These are phyloP conservation scores for Phrynocephalus versicolor DNA, from an alignment of 2,113 vertebrate genomes.

Conservation along the genomic window DNA sequence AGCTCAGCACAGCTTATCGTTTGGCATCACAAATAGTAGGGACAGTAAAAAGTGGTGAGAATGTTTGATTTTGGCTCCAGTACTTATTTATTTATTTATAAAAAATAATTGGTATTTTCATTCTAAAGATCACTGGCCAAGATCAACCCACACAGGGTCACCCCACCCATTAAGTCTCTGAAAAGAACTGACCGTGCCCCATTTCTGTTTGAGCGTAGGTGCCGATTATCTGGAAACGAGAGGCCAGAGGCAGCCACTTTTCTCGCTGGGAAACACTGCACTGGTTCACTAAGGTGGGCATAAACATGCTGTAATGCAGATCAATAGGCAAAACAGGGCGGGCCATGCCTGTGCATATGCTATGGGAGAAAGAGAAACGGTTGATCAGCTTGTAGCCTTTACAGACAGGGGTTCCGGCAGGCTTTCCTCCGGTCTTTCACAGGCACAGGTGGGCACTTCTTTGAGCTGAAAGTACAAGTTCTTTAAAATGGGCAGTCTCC, in stretches of 20 bases:
- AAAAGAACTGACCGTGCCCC: constrained; percentile 93
- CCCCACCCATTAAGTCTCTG: constrained; percentile 62
- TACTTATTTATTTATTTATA: too few relatives aligned
- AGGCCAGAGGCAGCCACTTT: constrained; percentile 86
- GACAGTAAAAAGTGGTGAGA: not conserved
- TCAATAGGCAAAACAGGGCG: constrained; percentile 76
- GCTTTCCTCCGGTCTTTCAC: constrained; percentile 22
- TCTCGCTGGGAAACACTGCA: constrained; percentile 83
- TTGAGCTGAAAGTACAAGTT: too few relatives aligned
- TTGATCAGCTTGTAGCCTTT: constrained; percentile 66
- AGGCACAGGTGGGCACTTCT: too few relatives aligned
- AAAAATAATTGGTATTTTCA: constrained; percentile 4
- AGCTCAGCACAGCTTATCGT: not conserved
- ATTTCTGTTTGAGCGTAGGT: constrained; percentile 97
- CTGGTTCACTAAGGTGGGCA: constrained; percentile 83
- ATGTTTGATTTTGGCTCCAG: not conserved
- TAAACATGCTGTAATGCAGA: constrained; percentile 92
- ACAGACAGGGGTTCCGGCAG: constrained; percentile 25
- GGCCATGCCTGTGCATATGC: constrained; percentile 66
- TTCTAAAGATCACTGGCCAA: constrained; percentile 22
- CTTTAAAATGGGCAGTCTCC: too few relatives aligned
- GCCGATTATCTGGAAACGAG: constrained; percentile 82
- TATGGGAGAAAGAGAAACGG: constrained; percentile 78
- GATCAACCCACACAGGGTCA: constrained; percentile 54
- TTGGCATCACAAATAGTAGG: not conserved